Percentiles rank a stretch among this genome's conserved stretches.
Evolutionary conservation across 2,888 invertebrate species (phyloP).

Genomic region (Lacanobia wlatinum): DNA sequence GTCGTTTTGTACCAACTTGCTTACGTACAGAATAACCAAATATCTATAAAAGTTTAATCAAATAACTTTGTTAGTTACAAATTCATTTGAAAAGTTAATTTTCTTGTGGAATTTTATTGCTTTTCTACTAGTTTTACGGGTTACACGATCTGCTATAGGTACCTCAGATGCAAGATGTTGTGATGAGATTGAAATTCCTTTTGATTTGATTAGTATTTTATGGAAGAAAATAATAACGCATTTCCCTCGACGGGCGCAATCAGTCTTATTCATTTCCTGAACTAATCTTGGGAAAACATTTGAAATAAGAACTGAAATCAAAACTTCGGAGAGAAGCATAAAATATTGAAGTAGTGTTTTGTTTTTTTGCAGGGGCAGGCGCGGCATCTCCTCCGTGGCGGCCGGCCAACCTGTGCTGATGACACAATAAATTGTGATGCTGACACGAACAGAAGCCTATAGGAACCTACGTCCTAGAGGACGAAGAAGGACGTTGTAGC

Average conservation of each 20-base stretch:
- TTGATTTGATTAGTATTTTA: constrained; percentile 57
- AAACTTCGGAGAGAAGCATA: constrained; percentile 8
- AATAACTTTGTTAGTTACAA: background rate
- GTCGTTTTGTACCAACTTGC: background rate
- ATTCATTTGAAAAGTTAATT: background rate
- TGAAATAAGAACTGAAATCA: constrained; percentile 38
- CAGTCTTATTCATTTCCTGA: constrained; percentile 34
- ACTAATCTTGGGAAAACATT: constrained; percentile 6
- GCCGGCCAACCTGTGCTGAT: constrained; percentile 83
- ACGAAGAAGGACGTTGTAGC: constrained; percentile 89
- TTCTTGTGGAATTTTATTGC: background rate
- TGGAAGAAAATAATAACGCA: constrained; percentile 53
- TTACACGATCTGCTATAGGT: constrained; percentile 16
- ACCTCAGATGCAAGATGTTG: constrained; percentile 13
- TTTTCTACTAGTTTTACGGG: background rate
- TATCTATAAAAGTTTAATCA: background rate
- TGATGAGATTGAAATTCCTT: constrained; percentile 56
- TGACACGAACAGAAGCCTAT: constrained; percentile 86
- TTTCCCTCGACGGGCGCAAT: constrained; percentile 6
- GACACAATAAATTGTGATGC: constrained; percentile 90
- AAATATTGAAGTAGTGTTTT: constrained; percentile 45
- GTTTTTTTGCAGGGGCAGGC: constrained; percentile 81
- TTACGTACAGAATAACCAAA: background rate
- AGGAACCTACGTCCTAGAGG: constrained; percentile 90
- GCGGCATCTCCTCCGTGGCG: constrained; percentile 80